These are phyloP conservation scores for Haplochromis burtoni DNA, from an alignment of 2,113 vertebrate species.

Conservation along the genomic window DNA sequence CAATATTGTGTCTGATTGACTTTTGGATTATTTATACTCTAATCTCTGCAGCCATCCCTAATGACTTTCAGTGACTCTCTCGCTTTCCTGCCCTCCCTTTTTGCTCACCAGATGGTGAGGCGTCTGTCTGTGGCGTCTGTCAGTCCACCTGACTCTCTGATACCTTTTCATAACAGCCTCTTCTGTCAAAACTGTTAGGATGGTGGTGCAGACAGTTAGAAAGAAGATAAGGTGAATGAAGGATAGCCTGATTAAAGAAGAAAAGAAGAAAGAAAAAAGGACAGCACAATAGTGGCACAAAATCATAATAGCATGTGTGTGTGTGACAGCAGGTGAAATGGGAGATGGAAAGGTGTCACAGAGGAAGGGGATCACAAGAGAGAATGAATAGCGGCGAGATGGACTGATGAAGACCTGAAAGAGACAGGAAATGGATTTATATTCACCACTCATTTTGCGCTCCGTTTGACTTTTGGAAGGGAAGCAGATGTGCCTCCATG, in stretches of 20 bases:
- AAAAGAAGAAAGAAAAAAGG: not conserved
- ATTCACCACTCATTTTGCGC: slow-evolving; percentile 45
- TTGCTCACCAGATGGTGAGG: not conserved
- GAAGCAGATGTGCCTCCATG: slow-evolving; percentile 38
- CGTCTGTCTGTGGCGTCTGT: not conserved
- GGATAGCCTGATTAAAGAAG: slow-evolving; percentile 21
- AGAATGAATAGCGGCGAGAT: not conserved
- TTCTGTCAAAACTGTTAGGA: not conserved
- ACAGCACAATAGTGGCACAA: not conserved
- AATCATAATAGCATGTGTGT: not conserved
- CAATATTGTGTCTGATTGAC: slow-evolving; percentile 19
- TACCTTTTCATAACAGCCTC: slow-evolving; percentile 31
- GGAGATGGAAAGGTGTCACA: not conserved
- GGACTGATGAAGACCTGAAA: slow-evolving; percentile 57
- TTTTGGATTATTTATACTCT: slow-evolving; percentile 29
- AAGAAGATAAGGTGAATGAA: slow-evolving; percentile 4
- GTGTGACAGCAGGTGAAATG: slow-evolving; percentile 25
- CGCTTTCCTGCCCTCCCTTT: not conserved
- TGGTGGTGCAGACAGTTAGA: not conserved
- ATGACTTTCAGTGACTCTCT: not conserved
- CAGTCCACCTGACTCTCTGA: not conserved
- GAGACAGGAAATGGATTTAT: slow-evolving; percentile 45
- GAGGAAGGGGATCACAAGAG: not conserved
- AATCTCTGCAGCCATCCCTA: slow-evolving; percentile 9
- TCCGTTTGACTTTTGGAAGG: slow-evolving; percentile 50